These are phyloP conservation scores for Lagenorhynchus albirostris DNA, from an alignment of 2,113 vertebrate genomes.

Conservation along the genomic window DNA sequence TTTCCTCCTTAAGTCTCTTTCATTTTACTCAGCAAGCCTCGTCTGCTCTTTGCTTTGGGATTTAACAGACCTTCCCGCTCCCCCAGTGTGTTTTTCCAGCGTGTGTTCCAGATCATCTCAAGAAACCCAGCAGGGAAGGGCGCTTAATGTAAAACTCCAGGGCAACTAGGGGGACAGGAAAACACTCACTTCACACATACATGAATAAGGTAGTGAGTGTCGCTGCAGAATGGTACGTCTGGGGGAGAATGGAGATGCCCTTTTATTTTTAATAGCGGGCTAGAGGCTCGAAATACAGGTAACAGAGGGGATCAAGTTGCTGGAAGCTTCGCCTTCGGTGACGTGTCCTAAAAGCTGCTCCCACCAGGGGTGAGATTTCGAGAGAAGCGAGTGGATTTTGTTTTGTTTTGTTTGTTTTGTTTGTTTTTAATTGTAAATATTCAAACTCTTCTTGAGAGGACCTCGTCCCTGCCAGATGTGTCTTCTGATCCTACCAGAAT, in stretches of 20 bases:
- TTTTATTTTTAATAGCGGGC: not conserved
- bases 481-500: slow-evolving; percentile 25
- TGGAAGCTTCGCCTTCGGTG: not conserved
- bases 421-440: not conserved
- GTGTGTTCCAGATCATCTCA: not conserved
- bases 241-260: not conserved
- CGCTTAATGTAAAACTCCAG: not conserved
- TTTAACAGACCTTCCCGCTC: not conserved
- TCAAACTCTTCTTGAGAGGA: slow-evolving; percentile 26
- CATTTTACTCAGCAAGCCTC: not conserved
- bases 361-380: not conserved
- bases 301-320: not conserved
- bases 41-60: not conserved
- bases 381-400: not conserved
- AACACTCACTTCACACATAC: not conserved
- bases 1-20: not conserved
- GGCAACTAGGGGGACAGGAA: not conserved
- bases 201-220: not conserved
- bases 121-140: not conserved
- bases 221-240: not conserved
- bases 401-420: not conserved
- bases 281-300: not conserved
- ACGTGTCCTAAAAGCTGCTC: not conserved
- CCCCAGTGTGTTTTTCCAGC: not conserved
- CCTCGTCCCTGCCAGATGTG: slow-evolving; percentile 19